These are phyloP conservation scores for Plebejus anna DNA, from an alignment of 2,888 invertebrate genomes.

Conservation along the genomic window DNA sequence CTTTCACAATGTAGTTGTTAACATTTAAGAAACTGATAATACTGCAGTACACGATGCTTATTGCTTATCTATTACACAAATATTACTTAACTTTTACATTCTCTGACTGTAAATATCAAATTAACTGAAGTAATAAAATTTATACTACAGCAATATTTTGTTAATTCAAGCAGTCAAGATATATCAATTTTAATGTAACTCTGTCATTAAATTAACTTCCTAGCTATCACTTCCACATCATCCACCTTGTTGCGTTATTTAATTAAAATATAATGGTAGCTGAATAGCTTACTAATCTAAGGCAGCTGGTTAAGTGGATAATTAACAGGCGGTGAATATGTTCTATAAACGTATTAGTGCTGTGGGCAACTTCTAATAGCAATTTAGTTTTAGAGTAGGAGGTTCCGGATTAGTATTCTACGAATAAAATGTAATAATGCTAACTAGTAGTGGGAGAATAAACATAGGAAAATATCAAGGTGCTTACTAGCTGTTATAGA, in stretches of 20 bases:
- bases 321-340: slow-evolving; percentile 15
- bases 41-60: neutral
- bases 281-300: neutral
- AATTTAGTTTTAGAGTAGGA: slow-evolving; percentile 1
- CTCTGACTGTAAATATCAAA: neutral
- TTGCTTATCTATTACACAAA: neutral
- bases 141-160: neutral
- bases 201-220: slow-evolving; percentile 6
- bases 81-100: neutral
- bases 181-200: neutral
- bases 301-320: slow-evolving; percentile 15
- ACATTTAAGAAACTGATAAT: neutral
- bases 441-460: too few relatives aligned
- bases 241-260: slow-evolving; percentile 10
- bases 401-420: neutral
- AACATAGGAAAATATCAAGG: too few relatives aligned
- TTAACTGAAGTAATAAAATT: neutral
- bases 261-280: slow-evolving; percentile 7
- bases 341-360: slow-evolving; percentile 14
- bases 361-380: slow-evolving; percentile 13
- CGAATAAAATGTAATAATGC: neutral
- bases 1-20: neutral
- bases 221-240: neutral
- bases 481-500: too few relatives aligned
- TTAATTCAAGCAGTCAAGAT: too few relatives aligned